Evolutionary conservation across 1,140 invertebrate genomes (phyloP), one percentile per base, ranked within the genome.

Genomic region (Oncopodura yosiiana): DNA sequence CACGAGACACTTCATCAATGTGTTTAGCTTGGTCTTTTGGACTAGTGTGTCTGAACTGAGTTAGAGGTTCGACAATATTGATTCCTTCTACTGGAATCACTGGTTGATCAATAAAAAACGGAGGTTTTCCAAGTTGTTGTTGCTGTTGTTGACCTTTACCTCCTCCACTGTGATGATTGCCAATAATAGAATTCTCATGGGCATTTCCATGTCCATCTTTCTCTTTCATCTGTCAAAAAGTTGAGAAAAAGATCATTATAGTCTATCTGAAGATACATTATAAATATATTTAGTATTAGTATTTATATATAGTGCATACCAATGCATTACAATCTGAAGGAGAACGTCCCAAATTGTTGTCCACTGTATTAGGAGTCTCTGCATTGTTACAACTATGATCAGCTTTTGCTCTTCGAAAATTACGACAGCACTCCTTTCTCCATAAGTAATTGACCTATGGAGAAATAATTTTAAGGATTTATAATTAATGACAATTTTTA

Each of bases 1-100:
- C 44, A 44, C 74, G 59, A 61, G 68, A 70, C 61, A 71, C 66
- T 55, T 75, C 74, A 60, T 76, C 74, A 45, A 76, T 76, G 29
- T 51, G 34, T 38, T 56, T 56, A 6, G 54, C 54, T 18, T 49
- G 27, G 32, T 50, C 26, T 45, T 56, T 46, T 38, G 37, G 50
- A 29, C 42, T 56, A 34, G 32, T 49, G 46, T 49, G 37, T 42
- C 41, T 51, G 49, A 43, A 41, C 23, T 36, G 3, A 19, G 49
- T 34, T 34, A 43, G 38, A 21, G 49, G 39, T 38, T 56, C 54
- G 38, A 49, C 39, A 30, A 44, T 49, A 41, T 56, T 56, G 30
- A 49, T 49, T 16, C 49, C 49, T 37, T 51, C 49, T 5, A 51
- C 49, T 18, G 49, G 49, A 42, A 51, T 51, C 38, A 49, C 54